Evolutionary conservation across 2,797 vertebrate genomes (phyloP).

Genomic region (Spondyliosoma cantharus): DNA sequence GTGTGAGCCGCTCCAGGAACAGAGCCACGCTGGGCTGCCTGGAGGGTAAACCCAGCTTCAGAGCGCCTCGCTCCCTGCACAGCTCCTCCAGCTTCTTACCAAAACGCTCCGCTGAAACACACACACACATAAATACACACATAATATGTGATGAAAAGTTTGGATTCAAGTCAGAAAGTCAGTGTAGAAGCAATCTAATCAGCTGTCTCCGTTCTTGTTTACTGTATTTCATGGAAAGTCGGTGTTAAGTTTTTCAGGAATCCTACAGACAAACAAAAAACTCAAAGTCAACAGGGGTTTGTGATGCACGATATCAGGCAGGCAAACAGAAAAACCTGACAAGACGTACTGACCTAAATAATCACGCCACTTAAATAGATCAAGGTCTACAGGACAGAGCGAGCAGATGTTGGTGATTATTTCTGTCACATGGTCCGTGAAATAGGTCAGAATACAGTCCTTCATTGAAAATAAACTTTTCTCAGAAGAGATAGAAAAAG

Average conservation of each 20-base stretch:
- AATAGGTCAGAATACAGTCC: conserved; percentile 55
- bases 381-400: conserved; percentile 26
- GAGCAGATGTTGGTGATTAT: conserved; percentile 59
- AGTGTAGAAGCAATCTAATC: conserved; percentile 1
- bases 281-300: neutral
- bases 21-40: conserved; percentile 83
- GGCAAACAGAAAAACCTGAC: conserved; percentile 30
- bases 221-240: conserved; percentile 24
- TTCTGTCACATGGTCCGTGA: conserved; percentile 58
- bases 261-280: conserved; percentile 2
- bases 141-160: neutral
- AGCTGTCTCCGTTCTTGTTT: conserved; percentile 5
- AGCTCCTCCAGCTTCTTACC: conserved; percentile 88
- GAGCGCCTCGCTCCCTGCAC: conserved; percentile 80
- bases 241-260: neutral
- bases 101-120: conserved; percentile 85
- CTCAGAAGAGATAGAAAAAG: conserved; percentile 10
- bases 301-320: conserved; percentile 15
- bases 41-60: conserved; percentile 89
- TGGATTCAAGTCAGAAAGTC: neutral
- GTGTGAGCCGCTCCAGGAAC: conserved; percentile 84
- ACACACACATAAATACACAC: conserved; percentile 32
- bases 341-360: conserved; percentile 61
- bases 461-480: conserved; percentile 45
- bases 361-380: conserved; percentile 26